Conservation (phyloP, 1,140 invertebrate genomes). For the Lethocerus indicus region DNA sequence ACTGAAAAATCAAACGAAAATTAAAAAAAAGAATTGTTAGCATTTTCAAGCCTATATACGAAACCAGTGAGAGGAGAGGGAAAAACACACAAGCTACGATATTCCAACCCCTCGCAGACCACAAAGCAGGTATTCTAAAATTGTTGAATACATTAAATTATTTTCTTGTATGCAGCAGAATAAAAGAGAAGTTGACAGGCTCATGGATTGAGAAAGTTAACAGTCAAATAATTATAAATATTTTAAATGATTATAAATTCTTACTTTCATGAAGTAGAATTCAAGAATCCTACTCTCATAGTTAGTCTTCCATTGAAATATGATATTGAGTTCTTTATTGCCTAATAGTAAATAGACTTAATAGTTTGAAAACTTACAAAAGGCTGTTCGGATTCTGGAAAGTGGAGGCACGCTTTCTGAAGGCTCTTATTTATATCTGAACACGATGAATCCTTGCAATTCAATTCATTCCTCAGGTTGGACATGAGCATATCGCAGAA, state of each 20-base stretch:
- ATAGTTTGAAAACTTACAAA: slow-evolving; percentile 7
- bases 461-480: slow-evolving; percentile 39
- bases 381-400: slow-evolving; percentile 30
- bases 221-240: neutral
- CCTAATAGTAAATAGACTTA: neutral
- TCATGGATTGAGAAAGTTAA: neutral
- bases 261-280: neutral
- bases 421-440: slow-evolving; percentile 34
- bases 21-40: too few relatives aligned
- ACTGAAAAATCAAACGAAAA: too few relatives aligned
- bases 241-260: neutral
- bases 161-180: too few relatives aligned
- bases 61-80: too few relatives aligned
- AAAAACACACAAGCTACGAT: too few relatives aligned
- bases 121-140: too few relatives aligned
- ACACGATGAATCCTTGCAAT: slow-evolving; percentile 39
- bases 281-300: neutral
- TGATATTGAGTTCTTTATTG: neutral
- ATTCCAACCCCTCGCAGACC: too few relatives aligned
- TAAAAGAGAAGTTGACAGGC: neutral
- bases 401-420: slow-evolving; percentile 32
- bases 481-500: slow-evolving; percentile 52
- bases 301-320: neutral
- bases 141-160: too few relatives aligned
- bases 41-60: too few relatives aligned